A percentile compares a stretch with the other conserved stretches of the same genome.
Evolutionary conservation across 2,888 invertebrate species (phyloP).

Genomic region (Panopea generosa): DNA sequence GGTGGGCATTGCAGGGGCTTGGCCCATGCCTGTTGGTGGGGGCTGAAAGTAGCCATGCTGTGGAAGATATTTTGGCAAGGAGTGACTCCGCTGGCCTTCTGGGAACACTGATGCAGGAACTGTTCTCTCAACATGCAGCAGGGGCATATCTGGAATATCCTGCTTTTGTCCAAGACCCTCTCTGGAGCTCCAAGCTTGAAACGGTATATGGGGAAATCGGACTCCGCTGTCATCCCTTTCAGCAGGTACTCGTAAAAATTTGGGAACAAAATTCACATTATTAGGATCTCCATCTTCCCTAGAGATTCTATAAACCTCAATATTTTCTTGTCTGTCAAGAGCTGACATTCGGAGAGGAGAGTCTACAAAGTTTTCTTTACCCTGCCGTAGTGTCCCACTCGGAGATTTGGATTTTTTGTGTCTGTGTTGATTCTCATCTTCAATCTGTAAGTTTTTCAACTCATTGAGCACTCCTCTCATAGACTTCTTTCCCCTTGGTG

Average conservation of each 20-base stretch:
- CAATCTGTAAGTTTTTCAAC: conserved; percentile 69
- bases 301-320: conserved; percentile 52
- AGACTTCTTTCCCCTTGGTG: conserved; percentile 37
- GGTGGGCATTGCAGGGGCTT: not conserved
- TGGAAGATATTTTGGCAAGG: conserved; percentile 12
- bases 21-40: not conserved
- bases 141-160: conserved; percentile 62
- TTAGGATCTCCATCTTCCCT: conserved; percentile 29
- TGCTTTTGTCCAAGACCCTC: conserved; percentile 22
- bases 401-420: conserved; percentile 41
- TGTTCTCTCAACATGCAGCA: conserved; percentile 65
- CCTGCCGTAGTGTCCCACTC: conserved; percentile 17
- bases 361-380: conserved; percentile 31
- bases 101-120: conserved; percentile 54
- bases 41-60: conserved; percentile 11
- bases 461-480: conserved; percentile 70
- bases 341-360: conserved; percentile 54
- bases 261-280: conserved; percentile 58
- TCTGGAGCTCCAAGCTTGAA: conserved; percentile 61
- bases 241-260: conserved; percentile 70
- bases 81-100: conserved; percentile 1
- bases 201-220: conserved; percentile 66
- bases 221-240: conserved; percentile 64
- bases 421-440: conserved; percentile 31
- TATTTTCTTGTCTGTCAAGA: conserved; percentile 30